Evolutionary conservation across 2,797 vertebrate species (phyloP).

Genomic region (Onychomys leucogaster): DNA sequence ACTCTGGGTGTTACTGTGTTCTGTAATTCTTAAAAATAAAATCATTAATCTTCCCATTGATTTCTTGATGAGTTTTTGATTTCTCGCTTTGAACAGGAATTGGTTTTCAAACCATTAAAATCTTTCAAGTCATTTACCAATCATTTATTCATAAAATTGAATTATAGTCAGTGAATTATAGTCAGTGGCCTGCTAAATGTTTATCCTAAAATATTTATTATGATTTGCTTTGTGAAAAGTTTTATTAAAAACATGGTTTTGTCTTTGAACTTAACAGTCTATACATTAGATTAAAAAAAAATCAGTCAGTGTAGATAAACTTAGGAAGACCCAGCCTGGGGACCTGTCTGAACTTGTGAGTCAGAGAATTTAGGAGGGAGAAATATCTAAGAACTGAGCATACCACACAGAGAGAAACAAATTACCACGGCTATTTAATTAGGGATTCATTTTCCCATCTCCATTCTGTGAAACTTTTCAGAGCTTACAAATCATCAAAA

Average conservation of each 20-base stretch:
- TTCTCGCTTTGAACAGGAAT: slow-evolving; percentile 14
- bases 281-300: neutral
- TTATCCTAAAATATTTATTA: slow-evolving; percentile 54
- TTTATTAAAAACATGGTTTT: slow-evolving; percentile 17
- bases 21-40: neutral
- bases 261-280: neutral
- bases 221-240: slow-evolving; percentile 10
- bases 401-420: neutral
- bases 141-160: slow-evolving; percentile 10
- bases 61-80: slow-evolving; percentile 20
- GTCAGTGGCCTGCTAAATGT: neutral
- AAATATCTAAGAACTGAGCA: slow-evolving; percentile 20
- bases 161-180: neutral
- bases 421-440: slow-evolving; percentile 27
- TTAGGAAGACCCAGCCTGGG: slow-evolving; percentile 29
- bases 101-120: slow-evolving; percentile 13
- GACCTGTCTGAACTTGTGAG: neutral
- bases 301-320: neutral
- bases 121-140: slow-evolving; percentile 3
- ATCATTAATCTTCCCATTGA: slow-evolving; percentile 20
- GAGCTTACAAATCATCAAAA: neutral
- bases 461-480: neutral
- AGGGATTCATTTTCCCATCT: slow-evolving; percentile 30
- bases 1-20: neutral
- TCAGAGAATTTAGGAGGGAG: slow-evolving; percentile 31